Evolutionary conservation across 2,888 invertebrate genomes (phyloP).

Genomic region (Sphaeridia pumilis): DNA sequence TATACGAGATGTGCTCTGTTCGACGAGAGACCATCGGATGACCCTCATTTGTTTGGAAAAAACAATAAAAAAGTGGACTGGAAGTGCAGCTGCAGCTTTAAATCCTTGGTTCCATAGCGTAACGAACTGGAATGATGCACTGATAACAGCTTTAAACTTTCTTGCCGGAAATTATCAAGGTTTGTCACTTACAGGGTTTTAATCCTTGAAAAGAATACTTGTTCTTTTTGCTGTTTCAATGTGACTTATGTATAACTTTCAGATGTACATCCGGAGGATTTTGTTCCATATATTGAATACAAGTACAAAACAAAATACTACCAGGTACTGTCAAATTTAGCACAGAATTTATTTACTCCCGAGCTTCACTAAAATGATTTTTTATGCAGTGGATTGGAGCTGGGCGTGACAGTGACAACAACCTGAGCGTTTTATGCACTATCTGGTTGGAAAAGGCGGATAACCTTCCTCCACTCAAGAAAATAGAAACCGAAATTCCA

Average conservation of each 20-base stretch:
- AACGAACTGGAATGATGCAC: slow-evolving; percentile 60
- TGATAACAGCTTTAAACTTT: slow-evolving; percentile 69
- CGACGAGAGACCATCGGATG: slow-evolving; percentile 71
- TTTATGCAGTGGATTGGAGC: slow-evolving; percentile 88
- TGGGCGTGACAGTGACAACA: slow-evolving; percentile 54
- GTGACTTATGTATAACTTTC: slow-evolving; percentile 17
- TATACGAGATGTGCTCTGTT: slow-evolving; percentile 74
- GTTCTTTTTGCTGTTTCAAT: neutral
- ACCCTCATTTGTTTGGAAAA: slow-evolving; percentile 64
- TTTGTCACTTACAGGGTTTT: too few species aligned
- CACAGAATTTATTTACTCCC: neutral
- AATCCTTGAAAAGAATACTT: too few species aligned
- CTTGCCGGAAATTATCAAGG: slow-evolving; percentile 64
- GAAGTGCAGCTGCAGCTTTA: slow-evolving; percentile 65
- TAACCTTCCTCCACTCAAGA: slow-evolving; percentile 29
- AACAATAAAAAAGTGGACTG: slow-evolving; percentile 59
- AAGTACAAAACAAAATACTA: slow-evolving; percentile 62
- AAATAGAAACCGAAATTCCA: slow-evolving; percentile 35
- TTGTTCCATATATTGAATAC: slow-evolving; percentile 77
- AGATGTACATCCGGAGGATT: slow-evolving; percentile 62
- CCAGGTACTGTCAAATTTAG: slow-evolving; percentile 45
- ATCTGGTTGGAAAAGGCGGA: slow-evolving; percentile 34
- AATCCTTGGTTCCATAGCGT: slow-evolving; percentile 63
- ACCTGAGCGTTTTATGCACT: slow-evolving; percentile 27
- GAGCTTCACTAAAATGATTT: neutral